These are phyloP conservation scores for Drosophila tristis DNA, from an alignment of 1,140 invertebrate genomes.

Conservation along the genomic window DNA sequence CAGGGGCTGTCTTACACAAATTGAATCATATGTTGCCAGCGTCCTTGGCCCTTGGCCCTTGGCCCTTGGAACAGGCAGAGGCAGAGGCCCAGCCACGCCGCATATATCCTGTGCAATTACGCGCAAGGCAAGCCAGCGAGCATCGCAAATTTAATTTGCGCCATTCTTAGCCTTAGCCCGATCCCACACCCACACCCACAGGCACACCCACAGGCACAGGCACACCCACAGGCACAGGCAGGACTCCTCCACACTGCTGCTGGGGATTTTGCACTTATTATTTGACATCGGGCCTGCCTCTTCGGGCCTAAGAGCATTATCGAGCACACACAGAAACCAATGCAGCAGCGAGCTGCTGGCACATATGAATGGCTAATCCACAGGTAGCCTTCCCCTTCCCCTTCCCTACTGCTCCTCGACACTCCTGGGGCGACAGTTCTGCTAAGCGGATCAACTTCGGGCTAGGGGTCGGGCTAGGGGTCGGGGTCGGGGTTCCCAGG, in stretches of 20 bases:
- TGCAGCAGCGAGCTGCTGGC: too few species aligned
- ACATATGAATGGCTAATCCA: conserved; percentile 19
- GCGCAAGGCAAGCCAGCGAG: not conserved
- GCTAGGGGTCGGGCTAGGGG: not conserved
- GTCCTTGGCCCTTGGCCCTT: conserved; percentile 2
- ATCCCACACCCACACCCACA: conserved; percentile 5
- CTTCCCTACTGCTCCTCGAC: conserved; percentile 6
- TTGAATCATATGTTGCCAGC: conserved; percentile 29
- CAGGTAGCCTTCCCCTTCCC: conserved; percentile 11
- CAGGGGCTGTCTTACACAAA: conserved; percentile 33
- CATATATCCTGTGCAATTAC: conserved; percentile 34
- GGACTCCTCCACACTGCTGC: not conserved
- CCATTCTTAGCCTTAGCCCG: too few species aligned
- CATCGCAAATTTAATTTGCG: conserved; percentile 31
- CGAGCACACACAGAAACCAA: conserved; percentile 9
- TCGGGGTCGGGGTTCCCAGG: too few species aligned
- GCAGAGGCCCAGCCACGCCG: too few species aligned
- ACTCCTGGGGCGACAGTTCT: not conserved
- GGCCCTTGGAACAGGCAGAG: too few species aligned
- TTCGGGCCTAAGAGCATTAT: conserved; percentile 30
- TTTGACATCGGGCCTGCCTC: not conserved
- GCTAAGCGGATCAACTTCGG: conserved; percentile 14
- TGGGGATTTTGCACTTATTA: conserved; percentile 22
- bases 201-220: not conserved
- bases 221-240: conserved; percentile 2